Percentiles rank a stretch among this genome's conserved stretches.
phyloP scores from a whole-genome alignment of 2,888 invertebrate species.

The Catocala nupta region DNA sequence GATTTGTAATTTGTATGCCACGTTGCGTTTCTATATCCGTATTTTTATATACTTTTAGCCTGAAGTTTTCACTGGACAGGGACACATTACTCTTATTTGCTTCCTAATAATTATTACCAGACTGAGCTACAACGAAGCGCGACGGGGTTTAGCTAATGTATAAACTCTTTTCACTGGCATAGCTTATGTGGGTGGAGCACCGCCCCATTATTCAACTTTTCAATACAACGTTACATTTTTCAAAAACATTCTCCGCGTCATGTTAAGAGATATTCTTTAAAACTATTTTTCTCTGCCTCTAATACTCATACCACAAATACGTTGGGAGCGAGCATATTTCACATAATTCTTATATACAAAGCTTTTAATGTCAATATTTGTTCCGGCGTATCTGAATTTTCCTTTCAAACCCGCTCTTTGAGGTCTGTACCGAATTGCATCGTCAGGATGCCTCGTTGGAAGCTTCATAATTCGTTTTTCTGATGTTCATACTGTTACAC shows the following conservation, averaged over 20 bases:
- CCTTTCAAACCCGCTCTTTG: constrained; percentile 39
- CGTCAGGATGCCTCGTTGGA: constrained; percentile 29
- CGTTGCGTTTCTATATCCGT: too few species aligned
- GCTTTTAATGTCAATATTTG: constrained; percentile 53
- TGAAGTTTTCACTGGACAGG: too few species aligned
- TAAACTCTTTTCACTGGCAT: neutral
- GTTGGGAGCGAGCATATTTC: constrained; percentile 36
- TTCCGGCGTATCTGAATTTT: constrained; percentile 40
- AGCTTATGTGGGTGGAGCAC: neutral
- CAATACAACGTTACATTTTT: constrained; percentile 21
- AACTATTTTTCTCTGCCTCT: constrained; percentile 30
- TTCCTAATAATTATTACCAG: too few species aligned
- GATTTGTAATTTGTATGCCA: too few species aligned
- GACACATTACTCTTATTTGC: too few species aligned
- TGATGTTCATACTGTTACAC: constrained; percentile 13
- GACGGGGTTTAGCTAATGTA: too few species aligned
- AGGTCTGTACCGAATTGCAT: constrained; percentile 30
- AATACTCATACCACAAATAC: constrained; percentile 33
- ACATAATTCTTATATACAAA: constrained; percentile 48
- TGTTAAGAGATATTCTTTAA: constrained; percentile 31
- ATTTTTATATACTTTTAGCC: too few species aligned
- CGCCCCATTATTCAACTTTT: constrained; percentile 22
- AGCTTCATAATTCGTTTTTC: constrained; percentile 28
- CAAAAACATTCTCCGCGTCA: constrained; percentile 32
- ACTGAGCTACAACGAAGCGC: too few species aligned